Conservation (phyloP, 2,888 invertebrate genomes). For the Enoplolaimus lenunculus region DNA sequence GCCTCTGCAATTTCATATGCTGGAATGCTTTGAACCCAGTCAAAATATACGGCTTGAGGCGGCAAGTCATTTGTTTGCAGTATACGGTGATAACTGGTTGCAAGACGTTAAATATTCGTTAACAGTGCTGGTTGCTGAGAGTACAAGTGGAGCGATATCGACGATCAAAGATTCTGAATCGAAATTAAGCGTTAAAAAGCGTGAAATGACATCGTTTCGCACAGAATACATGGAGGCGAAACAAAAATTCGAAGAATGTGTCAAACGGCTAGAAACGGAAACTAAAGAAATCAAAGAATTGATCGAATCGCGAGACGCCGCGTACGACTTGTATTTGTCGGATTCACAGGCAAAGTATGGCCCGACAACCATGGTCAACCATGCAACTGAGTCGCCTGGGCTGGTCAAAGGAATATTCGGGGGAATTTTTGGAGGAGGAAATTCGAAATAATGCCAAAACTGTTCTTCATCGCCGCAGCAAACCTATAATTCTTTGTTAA, state of each 20-base stretch:
- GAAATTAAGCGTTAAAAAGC: conserved; percentile 31
- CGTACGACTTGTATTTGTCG: conserved; percentile 21
- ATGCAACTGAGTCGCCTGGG: not conserved
- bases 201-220: conserved; percentile 35
- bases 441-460: too few species aligned
- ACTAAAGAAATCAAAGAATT: conserved; percentile 24
- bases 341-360: conserved; percentile 18
- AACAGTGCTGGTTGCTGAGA: conserved; percentile 13
- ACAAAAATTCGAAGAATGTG: conserved; percentile 25
- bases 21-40: conserved; percentile 29
- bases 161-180: conserved; percentile 25
- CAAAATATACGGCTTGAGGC: conserved; percentile 19
- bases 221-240: conserved; percentile 35
- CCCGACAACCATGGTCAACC: not conserved
- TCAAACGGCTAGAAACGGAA: conserved; percentile 20
- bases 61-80: conserved; percentile 34
- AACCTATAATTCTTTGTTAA: too few species aligned
- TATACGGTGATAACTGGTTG: conserved; percentile 41
- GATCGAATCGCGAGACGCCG: conserved; percentile 17
- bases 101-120: conserved; percentile 31
- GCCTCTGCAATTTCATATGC: conserved; percentile 29
- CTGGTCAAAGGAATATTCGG: conserved; percentile 10
- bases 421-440: too few species aligned
- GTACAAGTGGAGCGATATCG: not conserved
- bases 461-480: too few species aligned